Evolutionary conservation across 1,140 invertebrate genomes (phyloP), one percentile per base, ranked within the genome.

Genomic region (Bombus impatiens): DNA sequence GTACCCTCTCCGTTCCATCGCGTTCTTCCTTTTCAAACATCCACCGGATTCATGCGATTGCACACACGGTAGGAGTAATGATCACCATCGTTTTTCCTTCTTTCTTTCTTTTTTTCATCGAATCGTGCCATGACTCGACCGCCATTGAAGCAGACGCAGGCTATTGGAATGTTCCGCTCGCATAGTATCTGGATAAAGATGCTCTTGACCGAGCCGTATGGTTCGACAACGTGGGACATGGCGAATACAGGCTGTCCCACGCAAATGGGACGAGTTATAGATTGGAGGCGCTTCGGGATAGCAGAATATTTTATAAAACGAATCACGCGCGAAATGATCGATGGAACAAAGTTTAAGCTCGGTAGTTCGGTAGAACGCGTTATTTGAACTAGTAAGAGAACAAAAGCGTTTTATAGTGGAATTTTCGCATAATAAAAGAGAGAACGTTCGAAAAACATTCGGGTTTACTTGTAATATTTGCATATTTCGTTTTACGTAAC

Each of bases 141-240:
- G 74, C 74, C 74, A 57, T 76, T 47, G 25, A 76, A 57, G 74
- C 74, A 37, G 47, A n/a, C 74, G 44, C 74, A 35, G 74, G 72
- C 72, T 22, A 22, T 47, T 75, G 72, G 32, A 57, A 57, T 57
- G 74, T 76, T 53, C 22, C 6, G 22, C 74, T n/a, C 74, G 47
- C 42, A 13, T 47, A 28, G 42, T 47, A 12, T 75, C 40, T 25
- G 72, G 42, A 75, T 75, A 75, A 75, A 75, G 72, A 47, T n/a
- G 42, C 72, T 75, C 28, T 75, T 75, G 42, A 75, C 28, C 42
- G 72, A 47, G 44, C 44, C 47, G 22, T 35, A 22, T 53, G 28
- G 18, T 25, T 10, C 22, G 25, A 9, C 22, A 40, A 25, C 44
- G 32, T 35, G 74, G 35, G 47, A 76, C 42, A 32, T 22, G 10